Conservation (phyloP, 2,797 vertebrate species). For the Mycteria americana region DNA sequence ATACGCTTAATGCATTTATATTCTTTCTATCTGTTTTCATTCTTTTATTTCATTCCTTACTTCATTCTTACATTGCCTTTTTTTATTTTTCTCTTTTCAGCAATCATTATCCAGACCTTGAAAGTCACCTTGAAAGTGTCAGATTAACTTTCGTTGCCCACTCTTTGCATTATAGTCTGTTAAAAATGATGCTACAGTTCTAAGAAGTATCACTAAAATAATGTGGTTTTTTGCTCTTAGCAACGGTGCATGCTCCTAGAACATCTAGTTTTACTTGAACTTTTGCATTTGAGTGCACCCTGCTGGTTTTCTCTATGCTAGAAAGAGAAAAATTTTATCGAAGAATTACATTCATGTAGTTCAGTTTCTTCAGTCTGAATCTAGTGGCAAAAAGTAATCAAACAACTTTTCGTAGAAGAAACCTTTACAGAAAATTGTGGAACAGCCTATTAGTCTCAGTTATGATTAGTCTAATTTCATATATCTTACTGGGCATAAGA, state of each 20-base stretch:
- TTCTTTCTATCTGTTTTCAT: not conserved
- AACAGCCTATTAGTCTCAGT: not conserved
- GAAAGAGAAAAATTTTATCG: not conserved
- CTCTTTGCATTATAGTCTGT: not conserved
- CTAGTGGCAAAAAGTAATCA: not conserved
- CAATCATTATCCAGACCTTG: not conserved
- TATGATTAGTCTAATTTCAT: not conserved
- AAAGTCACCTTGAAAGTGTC: not conserved
- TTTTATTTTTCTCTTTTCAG: not conserved
- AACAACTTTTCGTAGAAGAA: not conserved
- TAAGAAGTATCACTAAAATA: not conserved
- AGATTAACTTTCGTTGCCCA: not conserved
- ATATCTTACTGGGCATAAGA: not conserved
- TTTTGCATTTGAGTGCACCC: conserved; percentile 64
- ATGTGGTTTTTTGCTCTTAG: not conserved
- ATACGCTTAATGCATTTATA: not conserved
- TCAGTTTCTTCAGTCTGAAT: not conserved
- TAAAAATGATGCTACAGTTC: not conserved
- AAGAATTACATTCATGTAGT: not conserved
- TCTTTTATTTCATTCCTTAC: not conserved
- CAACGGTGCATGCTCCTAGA: not conserved
- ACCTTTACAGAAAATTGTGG: not conserved
- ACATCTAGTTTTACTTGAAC: not conserved
- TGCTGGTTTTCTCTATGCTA: conserved; percentile 45
- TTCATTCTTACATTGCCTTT: not conserved